Evolutionary conservation across 2,113 vertebrate species (phyloP).

Genomic region (cattle (Bos taurus)): DNA sequence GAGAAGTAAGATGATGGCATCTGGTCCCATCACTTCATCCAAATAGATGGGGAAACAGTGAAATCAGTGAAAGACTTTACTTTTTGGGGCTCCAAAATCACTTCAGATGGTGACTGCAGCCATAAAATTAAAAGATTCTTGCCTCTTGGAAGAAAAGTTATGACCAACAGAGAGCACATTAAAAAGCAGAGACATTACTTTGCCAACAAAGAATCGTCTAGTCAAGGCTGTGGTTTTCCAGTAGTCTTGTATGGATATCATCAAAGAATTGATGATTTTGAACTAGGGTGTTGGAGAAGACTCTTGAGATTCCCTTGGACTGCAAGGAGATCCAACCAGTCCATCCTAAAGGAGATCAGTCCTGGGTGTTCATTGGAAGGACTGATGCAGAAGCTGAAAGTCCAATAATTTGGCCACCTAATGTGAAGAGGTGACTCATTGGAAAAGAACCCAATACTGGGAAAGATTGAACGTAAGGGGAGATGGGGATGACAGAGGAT

Average conservation of each 20-base stretch:
- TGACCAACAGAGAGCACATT: neutral
- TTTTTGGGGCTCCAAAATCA: neutral
- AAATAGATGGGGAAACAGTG: neutral
- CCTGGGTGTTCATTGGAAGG: neutral
- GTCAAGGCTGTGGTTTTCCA: neutral
- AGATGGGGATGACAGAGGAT: too few relatives aligned
- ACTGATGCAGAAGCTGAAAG: neutral
- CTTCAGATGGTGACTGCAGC: neutral
- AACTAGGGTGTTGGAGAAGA: neutral
- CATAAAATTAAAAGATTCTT: neutral
- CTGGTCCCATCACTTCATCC: neutral
- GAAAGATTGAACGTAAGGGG: too few relatives aligned
- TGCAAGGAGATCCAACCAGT: neutral
- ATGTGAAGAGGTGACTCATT: neutral
- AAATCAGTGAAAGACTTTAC: neutral
- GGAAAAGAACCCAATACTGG: neutral
- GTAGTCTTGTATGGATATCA: neutral
- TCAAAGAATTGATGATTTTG: neutral
- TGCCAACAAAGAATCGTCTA: neutral
- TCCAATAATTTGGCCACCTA: neutral
- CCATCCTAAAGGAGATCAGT: neutral
- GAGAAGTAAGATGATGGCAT: neutral
- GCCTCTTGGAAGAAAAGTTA: neutral
- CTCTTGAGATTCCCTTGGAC: neutral
- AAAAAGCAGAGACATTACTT: neutral